phyloP scores from a whole-genome alignment of 2,888 invertebrate species.

The Caenorhabditis auriculariae region DNA sequence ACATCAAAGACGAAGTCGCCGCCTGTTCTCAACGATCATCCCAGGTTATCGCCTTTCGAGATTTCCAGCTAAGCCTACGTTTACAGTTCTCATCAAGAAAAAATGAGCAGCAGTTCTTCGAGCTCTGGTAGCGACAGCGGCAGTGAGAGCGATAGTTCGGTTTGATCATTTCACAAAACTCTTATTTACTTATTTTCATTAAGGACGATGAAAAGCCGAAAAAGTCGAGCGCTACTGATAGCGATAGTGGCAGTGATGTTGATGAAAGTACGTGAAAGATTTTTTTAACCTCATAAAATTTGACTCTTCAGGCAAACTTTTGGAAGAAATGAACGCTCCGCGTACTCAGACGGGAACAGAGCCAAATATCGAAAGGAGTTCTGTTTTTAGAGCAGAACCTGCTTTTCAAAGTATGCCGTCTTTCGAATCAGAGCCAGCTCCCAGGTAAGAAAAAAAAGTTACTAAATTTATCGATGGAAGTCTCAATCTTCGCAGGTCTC shows the following conservation, averaged over 20 bases:
- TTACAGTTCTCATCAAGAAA: too few relatives aligned
- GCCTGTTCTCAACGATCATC: conserved; percentile 1
- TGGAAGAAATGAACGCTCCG: not conserved
- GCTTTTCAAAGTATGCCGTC: too few relatives aligned
- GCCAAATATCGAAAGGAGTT: not conserved
- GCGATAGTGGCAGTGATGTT: conserved; percentile 13
- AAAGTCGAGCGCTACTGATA: conserved; percentile 11
- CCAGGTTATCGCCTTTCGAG: conserved; percentile 1
- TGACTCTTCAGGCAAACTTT: not conserved
- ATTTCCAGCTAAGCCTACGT: not conserved
- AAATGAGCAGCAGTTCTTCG: conserved; percentile 11
- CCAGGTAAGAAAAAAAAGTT: too few relatives aligned
- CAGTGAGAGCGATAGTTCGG: conserved; percentile 9
- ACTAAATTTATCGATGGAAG: not conserved
- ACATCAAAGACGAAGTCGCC: conserved; percentile 4
- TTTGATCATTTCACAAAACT: too few relatives aligned
- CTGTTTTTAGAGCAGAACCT: too few relatives aligned
- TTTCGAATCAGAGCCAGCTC: too few relatives aligned
- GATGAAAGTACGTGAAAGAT: conserved; percentile 3
- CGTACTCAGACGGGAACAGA: not conserved
- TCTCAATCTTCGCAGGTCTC: conserved; percentile 3
- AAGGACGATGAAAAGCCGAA: conserved; percentile 11
- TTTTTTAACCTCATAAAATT: too few relatives aligned
- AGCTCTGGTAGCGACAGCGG: conserved; percentile 24
- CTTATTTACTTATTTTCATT: too few relatives aligned